Evolutionary conservation across 2,888 invertebrate species (phyloP), one percentile per base, ranked within the genome.

Genomic region (Encarsia formosa): DNA sequence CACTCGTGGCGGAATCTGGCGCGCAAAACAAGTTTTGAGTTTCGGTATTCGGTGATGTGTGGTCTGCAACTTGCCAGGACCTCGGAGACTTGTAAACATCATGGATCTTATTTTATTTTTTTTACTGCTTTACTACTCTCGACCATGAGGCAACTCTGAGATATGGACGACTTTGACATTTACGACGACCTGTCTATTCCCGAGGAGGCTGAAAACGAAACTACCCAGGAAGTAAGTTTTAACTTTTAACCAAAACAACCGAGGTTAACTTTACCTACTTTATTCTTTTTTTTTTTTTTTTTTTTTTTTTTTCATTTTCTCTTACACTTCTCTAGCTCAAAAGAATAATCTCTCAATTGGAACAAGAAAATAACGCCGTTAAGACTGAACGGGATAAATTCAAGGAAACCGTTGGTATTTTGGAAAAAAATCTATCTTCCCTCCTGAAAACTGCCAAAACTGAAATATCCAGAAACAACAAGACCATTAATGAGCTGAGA

Each of bases 381-480:
- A 29, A 41, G 20, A 41, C 9, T 2, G 29, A 6, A 26, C 6
- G n/a, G n/a, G n/a, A n/a, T n/a, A 2, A 5, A 1, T 34, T 54
- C 13, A 46, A 58, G 44, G 38, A 49, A 11, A 49, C 54, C 43
- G 13, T 56, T 1, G 23, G 29, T 61, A 56, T 70, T 48, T 59
- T 61, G 37, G 52, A 41, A 34, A 41, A 42, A 18, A 79, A 79
- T 58, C 69, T 78, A 37, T 77, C 78, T 0, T 75, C 76, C 23
- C 59, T 79, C 23, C 70, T 69, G 43, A 74, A 75, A 60, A 79
- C 79, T 18, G 79, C 79, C 0, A 75, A 73, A 61, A 61, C 65
- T 8, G 79, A 79, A 66, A 68, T 78, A 34, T 63, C 68, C 19
- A 65, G 79, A n/a, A 79, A 79, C 61, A 75, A 79, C 57, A 65